A percentile compares a stretch with the other conserved stretches of the same genome.
Conservation (phyloP, 2,113 vertebrate species). For the Mugil cephalus region DNA sequence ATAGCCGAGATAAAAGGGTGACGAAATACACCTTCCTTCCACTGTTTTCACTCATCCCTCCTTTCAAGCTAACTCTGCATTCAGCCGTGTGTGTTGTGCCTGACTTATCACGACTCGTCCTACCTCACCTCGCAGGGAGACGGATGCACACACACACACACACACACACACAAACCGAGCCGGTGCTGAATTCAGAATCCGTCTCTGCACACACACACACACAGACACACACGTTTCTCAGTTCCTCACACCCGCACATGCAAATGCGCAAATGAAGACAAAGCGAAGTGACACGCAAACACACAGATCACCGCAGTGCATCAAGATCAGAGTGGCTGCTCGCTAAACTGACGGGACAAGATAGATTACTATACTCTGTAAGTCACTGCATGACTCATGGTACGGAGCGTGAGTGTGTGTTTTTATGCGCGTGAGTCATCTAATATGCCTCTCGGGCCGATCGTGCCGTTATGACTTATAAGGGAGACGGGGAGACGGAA, state of each 20-base stretch:
- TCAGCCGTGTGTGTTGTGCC: constrained; percentile 15
- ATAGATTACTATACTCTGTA: constrained; percentile 58
- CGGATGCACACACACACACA: constrained; percentile 25
- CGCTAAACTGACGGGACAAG: constrained; percentile 55
- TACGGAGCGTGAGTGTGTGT: neutral
- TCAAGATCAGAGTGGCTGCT: constrained; percentile 52
- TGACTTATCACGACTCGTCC: constrained; percentile 72
- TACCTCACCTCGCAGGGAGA: constrained; percentile 37
- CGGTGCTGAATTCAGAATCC: constrained; percentile 1
- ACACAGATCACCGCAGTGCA: constrained; percentile 52
- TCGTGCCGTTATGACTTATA: constrained; percentile 16
- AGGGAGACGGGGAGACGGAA: constrained; percentile 7
- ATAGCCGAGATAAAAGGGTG: constrained; percentile 29
- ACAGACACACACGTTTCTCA: constrained; percentile 4
- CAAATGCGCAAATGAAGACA: constrained; percentile 56
- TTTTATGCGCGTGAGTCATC: constrained; percentile 44
- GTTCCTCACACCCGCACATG: constrained; percentile 18
- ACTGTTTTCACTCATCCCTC: constrained; percentile 17
- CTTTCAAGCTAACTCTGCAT: constrained; percentile 21
- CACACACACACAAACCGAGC: neutral
- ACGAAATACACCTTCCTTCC: neutral
- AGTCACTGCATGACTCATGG: constrained; percentile 54
- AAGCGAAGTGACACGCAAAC: constrained; percentile 49
- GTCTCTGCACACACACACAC: neutral
- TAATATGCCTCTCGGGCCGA: constrained; percentile 30